A percentile compares a stretch with the other conserved stretches of the same genome.
Conservation (phyloP, 2,888 invertebrate genomes). For the Exocentrus adspersus region DNA sequence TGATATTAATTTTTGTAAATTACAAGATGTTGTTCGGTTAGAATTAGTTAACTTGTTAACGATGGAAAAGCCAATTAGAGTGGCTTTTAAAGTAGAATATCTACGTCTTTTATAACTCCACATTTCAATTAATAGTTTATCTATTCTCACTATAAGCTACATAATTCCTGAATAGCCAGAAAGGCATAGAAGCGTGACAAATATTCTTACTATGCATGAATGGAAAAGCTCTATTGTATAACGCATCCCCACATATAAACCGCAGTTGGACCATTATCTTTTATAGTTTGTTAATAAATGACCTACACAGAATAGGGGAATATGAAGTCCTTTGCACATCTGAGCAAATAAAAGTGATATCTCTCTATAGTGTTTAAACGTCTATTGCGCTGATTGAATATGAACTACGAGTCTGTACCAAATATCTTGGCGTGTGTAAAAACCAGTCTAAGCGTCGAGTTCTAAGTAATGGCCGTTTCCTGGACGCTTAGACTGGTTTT, state of each 20-base stretch:
- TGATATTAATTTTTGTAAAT: too few species aligned
- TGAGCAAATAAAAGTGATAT: constrained; percentile 20
- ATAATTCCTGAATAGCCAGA: constrained; percentile 25
- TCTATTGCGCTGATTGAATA: too few species aligned
- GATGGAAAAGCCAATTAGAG: too few species aligned
- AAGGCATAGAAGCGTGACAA: constrained; percentile 27
- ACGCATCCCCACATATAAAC: constrained; percentile 20
- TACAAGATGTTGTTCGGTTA: too few species aligned
- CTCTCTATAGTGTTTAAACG: neutral
- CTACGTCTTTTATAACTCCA: constrained; percentile 14
- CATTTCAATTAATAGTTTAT: constrained; percentile 27
- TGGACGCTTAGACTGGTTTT: too few species aligned
- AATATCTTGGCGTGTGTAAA: too few species aligned
- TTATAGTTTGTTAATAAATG: constrained; percentile 22
- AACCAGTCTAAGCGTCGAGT: too few species aligned
- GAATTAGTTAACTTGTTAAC: too few species aligned
- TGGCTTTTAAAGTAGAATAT: too few species aligned
- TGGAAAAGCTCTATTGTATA: constrained; percentile 22
- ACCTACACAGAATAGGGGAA: constrained; percentile 18
- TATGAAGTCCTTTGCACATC: constrained; percentile 15
- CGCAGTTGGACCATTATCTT: constrained; percentile 24
- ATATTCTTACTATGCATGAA: constrained; percentile 28
- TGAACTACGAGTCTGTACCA: too few species aligned
- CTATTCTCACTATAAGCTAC: constrained; percentile 25
- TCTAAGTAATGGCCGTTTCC: too few species aligned